Conservation (phyloP, 1,140 invertebrate genomes). For the Venturia canescens region DNA sequence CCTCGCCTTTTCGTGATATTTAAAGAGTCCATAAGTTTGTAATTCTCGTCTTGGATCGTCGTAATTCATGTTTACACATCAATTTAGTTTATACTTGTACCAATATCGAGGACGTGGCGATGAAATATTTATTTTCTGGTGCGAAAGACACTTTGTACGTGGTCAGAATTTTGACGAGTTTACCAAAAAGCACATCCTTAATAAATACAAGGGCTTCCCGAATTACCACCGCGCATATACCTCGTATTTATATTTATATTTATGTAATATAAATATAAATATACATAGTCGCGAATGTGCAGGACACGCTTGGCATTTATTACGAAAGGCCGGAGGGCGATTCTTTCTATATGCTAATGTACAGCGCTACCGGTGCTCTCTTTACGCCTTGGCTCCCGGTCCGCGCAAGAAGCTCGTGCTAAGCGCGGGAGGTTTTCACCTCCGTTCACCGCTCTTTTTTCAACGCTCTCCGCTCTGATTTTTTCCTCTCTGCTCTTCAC, state of each 20-base stretch:
- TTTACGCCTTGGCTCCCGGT: constrained; percentile 68
- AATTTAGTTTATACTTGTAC: not conserved
- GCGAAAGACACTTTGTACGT: not conserved
- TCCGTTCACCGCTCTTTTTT: constrained; percentile 15
- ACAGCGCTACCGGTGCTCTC: constrained; percentile 70
- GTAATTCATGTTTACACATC: not conserved
- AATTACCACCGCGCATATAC: constrained; percentile 8
- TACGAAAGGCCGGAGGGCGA: constrained; percentile 67
- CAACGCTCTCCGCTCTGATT: not conserved
- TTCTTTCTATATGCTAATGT: constrained; percentile 76
- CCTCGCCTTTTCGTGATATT: no score
- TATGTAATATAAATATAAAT: constrained; percentile 34
- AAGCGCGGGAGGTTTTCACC: constrained; percentile 23
- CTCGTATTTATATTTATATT: not conserved
- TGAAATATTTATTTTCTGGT: not conserved
- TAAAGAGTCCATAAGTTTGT: not conserved
- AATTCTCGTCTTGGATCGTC: constrained; percentile 35
- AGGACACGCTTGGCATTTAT: constrained; percentile 55
- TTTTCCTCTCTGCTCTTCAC: not conserved
- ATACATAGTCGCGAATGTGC: constrained; percentile 23
- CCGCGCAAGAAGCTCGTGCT: constrained; percentile 31
- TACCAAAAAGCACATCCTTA: constrained; percentile 70
- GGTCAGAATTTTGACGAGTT: constrained; percentile 53
- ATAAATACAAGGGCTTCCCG: constrained; percentile 69
- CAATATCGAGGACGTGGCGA: not conserved